phyloP scores from a whole-genome alignment of 2,888 invertebrate species.

The Clusia tigrina region DNA sequence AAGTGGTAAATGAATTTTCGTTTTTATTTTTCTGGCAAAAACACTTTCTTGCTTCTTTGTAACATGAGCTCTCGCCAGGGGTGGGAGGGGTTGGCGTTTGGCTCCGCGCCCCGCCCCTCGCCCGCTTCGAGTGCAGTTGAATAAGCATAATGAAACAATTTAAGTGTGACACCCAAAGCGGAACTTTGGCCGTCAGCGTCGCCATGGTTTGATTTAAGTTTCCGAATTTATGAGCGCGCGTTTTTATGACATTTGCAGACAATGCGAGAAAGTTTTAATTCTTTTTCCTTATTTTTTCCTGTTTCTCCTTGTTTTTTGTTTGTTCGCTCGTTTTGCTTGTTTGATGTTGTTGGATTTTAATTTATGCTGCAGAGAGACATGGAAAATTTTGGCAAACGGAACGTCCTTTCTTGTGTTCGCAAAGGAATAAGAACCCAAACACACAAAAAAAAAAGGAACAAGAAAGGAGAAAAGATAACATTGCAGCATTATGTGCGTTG shows the following conservation, averaged over 20 bases:
- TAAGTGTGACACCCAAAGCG: constrained; percentile 28
- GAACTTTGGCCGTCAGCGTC: constrained; percentile 28
- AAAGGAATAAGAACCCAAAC: background rate
- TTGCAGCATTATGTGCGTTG: no score
- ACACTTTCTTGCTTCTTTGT: background rate
- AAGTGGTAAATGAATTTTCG: background rate
- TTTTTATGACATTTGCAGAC: constrained; percentile 50
- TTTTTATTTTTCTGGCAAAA: background rate
- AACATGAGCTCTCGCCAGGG: no score
- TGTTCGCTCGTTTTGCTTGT: background rate
- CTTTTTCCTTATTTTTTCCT: no score
- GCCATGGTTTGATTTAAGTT: constrained; percentile 40
- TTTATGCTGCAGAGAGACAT: background rate
- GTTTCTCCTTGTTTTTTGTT: no score
- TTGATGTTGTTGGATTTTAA: background rate
- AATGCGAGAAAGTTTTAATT: background rate
- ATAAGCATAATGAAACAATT: constrained; percentile 11
- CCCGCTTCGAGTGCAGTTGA: background rate
- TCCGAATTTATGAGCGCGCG: constrained; percentile 49
- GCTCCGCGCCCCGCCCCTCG: background rate
- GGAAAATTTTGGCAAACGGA: background rate
- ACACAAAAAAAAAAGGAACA: background rate
- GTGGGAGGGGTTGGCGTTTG: no score
- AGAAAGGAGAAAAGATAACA: no score
- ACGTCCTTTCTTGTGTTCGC: background rate